A percentile compares a stretch with the other conserved stretches of the same genome.
phyloP scores from a whole-genome alignment of 2,888 invertebrate species.

The Alviniconcha strummeri region DNA sequence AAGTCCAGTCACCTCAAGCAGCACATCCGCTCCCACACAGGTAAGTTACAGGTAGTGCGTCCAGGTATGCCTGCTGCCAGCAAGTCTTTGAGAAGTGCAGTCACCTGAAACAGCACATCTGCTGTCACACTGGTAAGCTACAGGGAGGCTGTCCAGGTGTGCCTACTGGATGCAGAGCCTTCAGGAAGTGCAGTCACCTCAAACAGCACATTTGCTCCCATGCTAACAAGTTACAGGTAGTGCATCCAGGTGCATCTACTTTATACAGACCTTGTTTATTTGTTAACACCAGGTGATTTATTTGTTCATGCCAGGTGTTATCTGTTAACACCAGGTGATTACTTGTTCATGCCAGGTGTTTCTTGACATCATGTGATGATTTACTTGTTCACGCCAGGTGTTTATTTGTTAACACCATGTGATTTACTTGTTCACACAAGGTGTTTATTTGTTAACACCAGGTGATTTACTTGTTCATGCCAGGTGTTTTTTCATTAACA shows the following conservation, averaged over 20 bases:
- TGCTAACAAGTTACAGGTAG: constrained; percentile 72
- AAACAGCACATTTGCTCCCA: constrained; percentile 76
- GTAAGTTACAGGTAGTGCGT: constrained; percentile 44
- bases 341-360: no score
- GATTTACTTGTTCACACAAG: no score
- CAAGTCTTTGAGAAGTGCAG: constrained; percentile 77
- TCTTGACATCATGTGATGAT: no score
- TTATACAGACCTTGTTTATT: constrained; percentile 40
- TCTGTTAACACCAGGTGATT: no score
- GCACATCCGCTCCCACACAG: constrained; percentile 75
- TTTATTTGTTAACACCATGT: no score
- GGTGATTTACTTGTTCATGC: no score
- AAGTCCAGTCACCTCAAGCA: constrained; percentile 78
- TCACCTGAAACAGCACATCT: constrained; percentile 77
- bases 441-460: no score
- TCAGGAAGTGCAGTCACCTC: constrained; percentile 78
- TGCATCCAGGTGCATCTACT: constrained; percentile 73
- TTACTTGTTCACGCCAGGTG: no score
- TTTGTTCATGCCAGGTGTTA: no score
- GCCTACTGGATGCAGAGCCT: constrained; percentile 74
- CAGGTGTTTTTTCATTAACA: no score
- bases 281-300: no score
- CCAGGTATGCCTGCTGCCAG: constrained; percentile 70
- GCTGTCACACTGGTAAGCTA: constrained; percentile 73
- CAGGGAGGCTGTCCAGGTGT: constrained; percentile 74